Percentiles rank a stretch among this genome's conserved stretches.
Evolutionary conservation across 2,113 vertebrate species (phyloP).

Genomic region (Sialia sialis): DNA sequence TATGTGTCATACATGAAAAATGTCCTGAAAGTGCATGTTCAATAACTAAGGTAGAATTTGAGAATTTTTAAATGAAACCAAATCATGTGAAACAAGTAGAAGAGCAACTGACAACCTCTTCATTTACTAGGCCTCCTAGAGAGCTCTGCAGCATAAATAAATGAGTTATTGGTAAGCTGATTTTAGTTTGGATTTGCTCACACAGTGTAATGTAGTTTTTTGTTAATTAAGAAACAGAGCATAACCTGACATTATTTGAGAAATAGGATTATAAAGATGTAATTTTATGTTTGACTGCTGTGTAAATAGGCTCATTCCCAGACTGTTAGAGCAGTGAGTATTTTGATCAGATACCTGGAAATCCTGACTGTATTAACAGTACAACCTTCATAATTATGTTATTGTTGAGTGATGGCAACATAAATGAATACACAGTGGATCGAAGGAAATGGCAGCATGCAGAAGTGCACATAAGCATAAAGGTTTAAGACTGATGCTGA

Average conservation of each 20-base stretch:
- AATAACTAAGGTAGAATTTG: neutral
- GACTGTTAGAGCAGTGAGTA: neutral
- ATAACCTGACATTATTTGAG: neutral
- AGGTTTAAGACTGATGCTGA: neutral
- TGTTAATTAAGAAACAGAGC: slow-evolving; percentile 32
- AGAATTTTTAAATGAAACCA: neutral
- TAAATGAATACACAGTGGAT: neutral
- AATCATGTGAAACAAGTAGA: neutral
- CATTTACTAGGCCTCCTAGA: neutral
- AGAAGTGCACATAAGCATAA: neutral
- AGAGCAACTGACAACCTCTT: neutral
- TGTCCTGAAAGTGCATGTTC: neutral
- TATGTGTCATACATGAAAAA: neutral
- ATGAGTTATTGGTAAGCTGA: neutral
- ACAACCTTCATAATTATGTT: neutral
- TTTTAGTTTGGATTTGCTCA: neutral
- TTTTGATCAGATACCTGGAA: slow-evolving; percentile 8
- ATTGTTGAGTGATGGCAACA: neutral
- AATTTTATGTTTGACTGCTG: slow-evolving; percentile 25
- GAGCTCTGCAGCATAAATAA: neutral
- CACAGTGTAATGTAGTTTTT: neutral
- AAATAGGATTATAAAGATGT: slow-evolving; percentile 30
- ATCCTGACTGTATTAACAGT: neutral
- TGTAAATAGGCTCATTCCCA: slow-evolving; percentile 5
- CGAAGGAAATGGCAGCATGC: neutral